phyloP scores from a whole-genome alignment of 2,113 vertebrate species.

The Azemiops feae region DNA sequence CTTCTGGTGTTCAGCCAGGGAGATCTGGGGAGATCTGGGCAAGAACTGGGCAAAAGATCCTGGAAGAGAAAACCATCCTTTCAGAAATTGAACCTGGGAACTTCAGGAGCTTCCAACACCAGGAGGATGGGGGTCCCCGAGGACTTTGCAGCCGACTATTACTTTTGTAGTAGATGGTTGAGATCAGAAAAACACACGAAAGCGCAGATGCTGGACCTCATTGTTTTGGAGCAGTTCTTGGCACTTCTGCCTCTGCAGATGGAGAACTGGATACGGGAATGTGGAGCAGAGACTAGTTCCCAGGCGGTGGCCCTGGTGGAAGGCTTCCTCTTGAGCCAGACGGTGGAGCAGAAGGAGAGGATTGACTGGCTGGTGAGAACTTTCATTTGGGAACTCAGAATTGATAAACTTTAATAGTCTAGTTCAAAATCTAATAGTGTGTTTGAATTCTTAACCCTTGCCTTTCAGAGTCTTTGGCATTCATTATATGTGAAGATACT shows the following conservation, averaged over 20 bases:
- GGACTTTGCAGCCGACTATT: too few species aligned
- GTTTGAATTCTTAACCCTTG: not conserved
- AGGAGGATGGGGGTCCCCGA: too few species aligned
- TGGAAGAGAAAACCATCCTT: not conserved
- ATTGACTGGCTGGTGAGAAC: not conserved
- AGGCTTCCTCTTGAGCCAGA: not conserved
- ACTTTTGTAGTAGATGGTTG: too few species aligned
- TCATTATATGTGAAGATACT: not conserved
- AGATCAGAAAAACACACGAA: too few species aligned
- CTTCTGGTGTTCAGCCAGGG: not conserved
- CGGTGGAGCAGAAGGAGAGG: not conserved
- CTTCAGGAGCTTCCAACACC: not conserved
- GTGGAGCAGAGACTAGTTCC: too few species aligned
- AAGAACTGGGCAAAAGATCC: not conserved
- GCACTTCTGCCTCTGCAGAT: too few species aligned
- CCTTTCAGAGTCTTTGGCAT: not conserved
- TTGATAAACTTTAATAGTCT: too few species aligned
- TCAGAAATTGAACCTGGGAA: not conserved
- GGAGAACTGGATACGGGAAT: too few species aligned
- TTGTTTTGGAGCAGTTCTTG: too few species aligned
- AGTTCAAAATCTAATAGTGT: not conserved
- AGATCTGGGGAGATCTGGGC: not conserved
- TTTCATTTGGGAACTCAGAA: not conserved
- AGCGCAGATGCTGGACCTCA: too few species aligned
- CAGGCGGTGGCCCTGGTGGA: too few species aligned